Conservation (phyloP, 2,797 vertebrate species). For the Acipenser transmontanus region DNA sequence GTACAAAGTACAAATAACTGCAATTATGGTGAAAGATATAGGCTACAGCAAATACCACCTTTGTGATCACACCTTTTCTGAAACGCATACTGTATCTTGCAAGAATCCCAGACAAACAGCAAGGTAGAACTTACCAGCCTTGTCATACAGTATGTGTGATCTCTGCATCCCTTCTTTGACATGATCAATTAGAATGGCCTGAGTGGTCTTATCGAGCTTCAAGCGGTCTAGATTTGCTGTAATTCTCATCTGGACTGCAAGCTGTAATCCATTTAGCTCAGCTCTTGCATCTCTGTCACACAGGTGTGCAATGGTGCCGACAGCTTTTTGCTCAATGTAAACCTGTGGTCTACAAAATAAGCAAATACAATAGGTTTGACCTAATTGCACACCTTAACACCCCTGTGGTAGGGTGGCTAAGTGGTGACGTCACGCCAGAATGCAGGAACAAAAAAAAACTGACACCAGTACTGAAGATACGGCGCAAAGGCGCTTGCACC, state of each 20-base stretch:
- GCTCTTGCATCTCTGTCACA: constrained; percentile 88
- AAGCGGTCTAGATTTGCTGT: constrained; percentile 13
- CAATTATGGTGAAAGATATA: too few species aligned
- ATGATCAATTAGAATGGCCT: constrained; percentile 68
- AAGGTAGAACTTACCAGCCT: constrained; percentile 69
- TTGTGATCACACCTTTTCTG: too few species aligned
- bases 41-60: too few species aligned
- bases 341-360: constrained; percentile 61
- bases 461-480: too few species aligned
- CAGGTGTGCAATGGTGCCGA: constrained; percentile 82
- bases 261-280: constrained; percentile 85
- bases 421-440: too few species aligned
- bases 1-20: too few species aligned
- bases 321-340: constrained; percentile 78
- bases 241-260: constrained; percentile 82
- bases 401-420: too few species aligned
- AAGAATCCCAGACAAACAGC: too few species aligned
- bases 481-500: too few species aligned
- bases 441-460: too few species aligned
- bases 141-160: constrained; percentile 93
- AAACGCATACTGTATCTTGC: too few species aligned
- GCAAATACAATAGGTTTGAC: neutral
- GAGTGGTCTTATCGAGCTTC: constrained; percentile 20
- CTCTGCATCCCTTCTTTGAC: constrained; percentile 90
- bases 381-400: too few species aligned